Percentiles rank a stretch among this genome's conserved stretches.
Conservation (phyloP, 2,888 invertebrate species). For the Heterodera filipjevi region DNA sequence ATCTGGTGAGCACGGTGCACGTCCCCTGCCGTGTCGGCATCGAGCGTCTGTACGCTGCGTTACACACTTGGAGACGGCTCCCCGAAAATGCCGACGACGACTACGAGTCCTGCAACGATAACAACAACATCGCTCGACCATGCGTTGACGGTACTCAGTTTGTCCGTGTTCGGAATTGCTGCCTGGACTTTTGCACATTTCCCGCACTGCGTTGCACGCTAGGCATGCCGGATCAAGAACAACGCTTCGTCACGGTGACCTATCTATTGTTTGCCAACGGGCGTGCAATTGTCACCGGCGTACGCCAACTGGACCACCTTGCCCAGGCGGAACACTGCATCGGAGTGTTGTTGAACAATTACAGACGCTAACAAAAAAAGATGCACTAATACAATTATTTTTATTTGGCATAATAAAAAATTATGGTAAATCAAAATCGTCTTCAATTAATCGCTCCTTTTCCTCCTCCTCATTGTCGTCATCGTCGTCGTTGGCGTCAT, state of each 20-base stretch:
- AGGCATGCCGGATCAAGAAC: not conserved
- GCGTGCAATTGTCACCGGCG: not conserved
- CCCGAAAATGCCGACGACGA: not conserved
- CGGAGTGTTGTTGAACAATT: not conserved
- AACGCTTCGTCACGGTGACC: not conserved
- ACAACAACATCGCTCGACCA: not conserved
- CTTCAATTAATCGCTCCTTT: too few species aligned
- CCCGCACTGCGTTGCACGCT: not conserved
- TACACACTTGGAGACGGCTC: not conserved
- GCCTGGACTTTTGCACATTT: not conserved
- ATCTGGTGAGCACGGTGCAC: not conserved
- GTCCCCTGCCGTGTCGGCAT: not conserved
- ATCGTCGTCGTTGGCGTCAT: not conserved
- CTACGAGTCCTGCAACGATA: too few species aligned
- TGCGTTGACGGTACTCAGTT: not conserved
- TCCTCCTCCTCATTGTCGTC: not conserved
- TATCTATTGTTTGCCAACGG: not conserved
- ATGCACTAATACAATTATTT: not conserved
- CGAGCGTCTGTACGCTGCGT: not conserved
- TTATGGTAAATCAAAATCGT: not conserved
- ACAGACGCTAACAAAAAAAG: too few species aligned
- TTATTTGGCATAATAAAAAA: not conserved
- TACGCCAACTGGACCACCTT: not conserved
- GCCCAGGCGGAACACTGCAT: not conserved
- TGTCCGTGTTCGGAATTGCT: not conserved